Conservation (phyloP, 1,140 invertebrate genomes). For the Chelonus insularis region DNA sequence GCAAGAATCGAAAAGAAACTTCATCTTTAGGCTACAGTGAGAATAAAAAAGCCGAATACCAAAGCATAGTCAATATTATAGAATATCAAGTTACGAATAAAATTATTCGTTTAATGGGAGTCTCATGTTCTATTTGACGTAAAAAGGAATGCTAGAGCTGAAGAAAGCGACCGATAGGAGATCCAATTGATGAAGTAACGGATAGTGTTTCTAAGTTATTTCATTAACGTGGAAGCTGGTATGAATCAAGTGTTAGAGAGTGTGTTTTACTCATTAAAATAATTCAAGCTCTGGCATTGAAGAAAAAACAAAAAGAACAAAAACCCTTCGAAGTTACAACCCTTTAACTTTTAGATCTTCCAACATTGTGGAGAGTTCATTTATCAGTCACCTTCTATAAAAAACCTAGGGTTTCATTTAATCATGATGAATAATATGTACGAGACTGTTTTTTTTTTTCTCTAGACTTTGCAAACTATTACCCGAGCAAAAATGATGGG, state of each 20-base stretch:
- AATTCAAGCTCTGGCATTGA: not conserved
- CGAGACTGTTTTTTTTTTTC: no score
- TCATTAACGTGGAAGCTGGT: constrained; percentile 49
- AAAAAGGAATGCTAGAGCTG: constrained; percentile 24
- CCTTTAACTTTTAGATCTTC: no score
- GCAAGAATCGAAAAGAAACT: not conserved
- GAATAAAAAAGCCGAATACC: not conserved
- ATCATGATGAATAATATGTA: not conserved
- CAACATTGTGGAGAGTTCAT: no score
- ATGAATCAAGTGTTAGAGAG: constrained; percentile 15
- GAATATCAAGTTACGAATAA: constrained; percentile 50
- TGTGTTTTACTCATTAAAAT: not conserved
- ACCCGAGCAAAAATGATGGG: no score
- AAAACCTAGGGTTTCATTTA: not conserved
- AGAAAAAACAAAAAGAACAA: constrained; percentile 12
- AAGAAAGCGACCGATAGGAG: constrained; percentile 38
- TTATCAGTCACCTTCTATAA: no score
- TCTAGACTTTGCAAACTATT: no score
- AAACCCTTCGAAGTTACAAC: no score
- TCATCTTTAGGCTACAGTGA: not conserved
- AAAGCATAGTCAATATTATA: constrained; percentile 17
- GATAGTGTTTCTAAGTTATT: constrained; percentile 52
- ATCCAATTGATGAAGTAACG: constrained; percentile 46
- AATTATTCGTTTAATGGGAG: constrained; percentile 50
- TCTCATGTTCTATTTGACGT: constrained; percentile 46